Evolutionary conservation across 2,888 invertebrate genomes (phyloP).

Genomic region (Syrista parreyssii): DNA sequence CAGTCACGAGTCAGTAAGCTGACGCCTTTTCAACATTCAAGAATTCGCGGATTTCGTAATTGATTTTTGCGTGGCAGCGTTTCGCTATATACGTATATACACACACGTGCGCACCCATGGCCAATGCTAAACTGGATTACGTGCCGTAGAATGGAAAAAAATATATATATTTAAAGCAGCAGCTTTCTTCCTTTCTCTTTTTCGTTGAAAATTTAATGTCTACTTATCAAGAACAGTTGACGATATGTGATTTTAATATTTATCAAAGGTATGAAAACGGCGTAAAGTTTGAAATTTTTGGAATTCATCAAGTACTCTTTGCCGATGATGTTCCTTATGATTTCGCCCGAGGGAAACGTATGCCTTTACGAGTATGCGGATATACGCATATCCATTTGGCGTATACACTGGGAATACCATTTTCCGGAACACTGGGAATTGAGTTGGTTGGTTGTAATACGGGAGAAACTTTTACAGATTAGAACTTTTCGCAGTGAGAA

Average conservation of each 20-base stretch:
- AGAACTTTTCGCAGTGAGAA: conserved; percentile 23
- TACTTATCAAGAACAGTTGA: background rate
- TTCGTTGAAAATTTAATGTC: background rate
- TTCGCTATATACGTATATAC: background rate
- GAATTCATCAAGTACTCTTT: background rate
- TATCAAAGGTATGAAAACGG: background rate
- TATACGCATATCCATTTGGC: background rate
- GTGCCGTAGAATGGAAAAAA: background rate
- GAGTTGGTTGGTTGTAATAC: background rate
- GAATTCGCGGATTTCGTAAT: background rate
- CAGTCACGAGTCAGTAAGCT: background rate
- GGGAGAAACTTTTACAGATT: background rate
- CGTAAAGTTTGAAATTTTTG: background rate
- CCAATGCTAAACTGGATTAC: background rate
- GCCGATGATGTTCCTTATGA: background rate
- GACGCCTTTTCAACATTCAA: background rate
- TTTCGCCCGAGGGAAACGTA: background rate
- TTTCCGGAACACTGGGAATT: background rate
- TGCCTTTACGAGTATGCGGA: background rate
- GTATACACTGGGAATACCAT: background rate
- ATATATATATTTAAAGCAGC: background rate
- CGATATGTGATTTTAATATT: background rate
- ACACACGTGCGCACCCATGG: background rate
- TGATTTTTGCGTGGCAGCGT: background rate
- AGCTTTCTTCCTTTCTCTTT: background rate